phyloP scores from a whole-genome alignment of 2,113 vertebrate species.

The Sylvietta virens region DNA sequence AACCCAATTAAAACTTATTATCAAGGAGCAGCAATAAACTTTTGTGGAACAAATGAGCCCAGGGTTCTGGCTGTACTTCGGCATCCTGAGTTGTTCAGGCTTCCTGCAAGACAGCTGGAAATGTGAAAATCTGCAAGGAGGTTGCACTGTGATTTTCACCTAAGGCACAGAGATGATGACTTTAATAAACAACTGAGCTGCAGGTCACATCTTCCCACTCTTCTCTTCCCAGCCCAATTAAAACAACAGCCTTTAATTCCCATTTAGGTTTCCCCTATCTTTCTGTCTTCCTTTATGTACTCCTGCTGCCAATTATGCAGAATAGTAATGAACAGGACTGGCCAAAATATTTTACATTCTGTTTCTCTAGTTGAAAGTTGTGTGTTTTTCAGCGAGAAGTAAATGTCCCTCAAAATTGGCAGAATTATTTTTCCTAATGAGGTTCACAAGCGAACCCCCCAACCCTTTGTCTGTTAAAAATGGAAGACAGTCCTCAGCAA shows the following conservation, averaged over 20 bases:
- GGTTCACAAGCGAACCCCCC: background rate
- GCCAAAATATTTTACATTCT: background rate
- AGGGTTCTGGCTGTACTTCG: background rate
- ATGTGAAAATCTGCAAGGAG: background rate
- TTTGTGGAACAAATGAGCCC: background rate
- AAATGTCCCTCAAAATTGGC: background rate
- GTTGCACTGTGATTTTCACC: background rate
- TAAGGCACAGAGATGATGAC: background rate
- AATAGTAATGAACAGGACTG: background rate
- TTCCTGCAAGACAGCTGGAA: background rate
- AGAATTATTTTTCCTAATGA: background rate
- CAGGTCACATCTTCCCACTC: background rate
- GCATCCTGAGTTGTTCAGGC: background rate
- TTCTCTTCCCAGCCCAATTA: constrained; percentile 2
- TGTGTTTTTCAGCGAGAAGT: background rate
- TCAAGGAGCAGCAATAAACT: background rate
- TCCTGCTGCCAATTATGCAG: background rate
- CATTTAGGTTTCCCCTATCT: background rate
- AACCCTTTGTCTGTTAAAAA: constrained; percentile 1
- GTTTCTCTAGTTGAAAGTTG: background rate
- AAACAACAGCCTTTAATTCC: constrained; percentile 16
- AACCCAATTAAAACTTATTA: constrained; percentile 3
- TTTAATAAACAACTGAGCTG: constrained; percentile 4
- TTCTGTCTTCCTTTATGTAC: background rate
- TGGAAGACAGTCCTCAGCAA: background rate